Evolutionary conservation across 1,140 invertebrate genomes (phyloP).

Genomic region (Heliconius hermathena): DNA sequence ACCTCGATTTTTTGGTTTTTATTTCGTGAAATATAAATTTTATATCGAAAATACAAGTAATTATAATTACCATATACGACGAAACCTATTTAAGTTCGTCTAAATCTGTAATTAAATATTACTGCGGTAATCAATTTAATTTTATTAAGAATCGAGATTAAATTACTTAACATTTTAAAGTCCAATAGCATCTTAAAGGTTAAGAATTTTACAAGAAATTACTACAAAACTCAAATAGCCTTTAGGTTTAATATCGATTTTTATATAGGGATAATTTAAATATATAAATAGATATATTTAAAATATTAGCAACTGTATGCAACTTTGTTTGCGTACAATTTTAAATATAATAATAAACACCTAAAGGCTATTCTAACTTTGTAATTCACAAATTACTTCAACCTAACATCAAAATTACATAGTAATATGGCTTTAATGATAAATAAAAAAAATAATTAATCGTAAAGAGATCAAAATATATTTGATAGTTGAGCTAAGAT

Average conservation of each 20-base stretch:
- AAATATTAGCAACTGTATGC: too few relatives aligned
- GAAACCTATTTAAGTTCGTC: constrained; percentile 15
- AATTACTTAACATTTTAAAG: not conserved
- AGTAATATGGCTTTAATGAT: constrained; percentile 73
- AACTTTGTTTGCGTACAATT: too few relatives aligned
- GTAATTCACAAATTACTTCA: constrained; percentile 9
- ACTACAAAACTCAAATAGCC: not conserved
- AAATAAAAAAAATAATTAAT: constrained; percentile 66
- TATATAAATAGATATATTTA: too few relatives aligned
- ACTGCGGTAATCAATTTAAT: constrained; percentile 8
- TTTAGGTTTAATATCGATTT: not conserved
- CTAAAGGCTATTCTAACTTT: not conserved
- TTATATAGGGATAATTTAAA: too few relatives aligned
- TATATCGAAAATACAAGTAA: constrained; percentile 27
- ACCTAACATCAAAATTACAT: constrained; percentile 48
- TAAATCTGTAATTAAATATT: constrained; percentile 17
- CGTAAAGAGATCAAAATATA: constrained; percentile 68
- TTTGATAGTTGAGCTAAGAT: constrained; percentile 29
- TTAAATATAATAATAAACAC: not conserved
- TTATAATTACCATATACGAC: constrained; percentile 14
- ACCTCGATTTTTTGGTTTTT: constrained; percentile 70
- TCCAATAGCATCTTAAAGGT: constrained; percentile 9
- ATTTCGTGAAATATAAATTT: constrained; percentile 47
- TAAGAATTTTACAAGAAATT: not conserved
- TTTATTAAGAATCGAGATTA: constrained; percentile 16